Evolutionary conservation across 2,888 invertebrate species (phyloP), one percentile per base, ranked within the genome.

Genomic region (Sipunculus nudus): DNA sequence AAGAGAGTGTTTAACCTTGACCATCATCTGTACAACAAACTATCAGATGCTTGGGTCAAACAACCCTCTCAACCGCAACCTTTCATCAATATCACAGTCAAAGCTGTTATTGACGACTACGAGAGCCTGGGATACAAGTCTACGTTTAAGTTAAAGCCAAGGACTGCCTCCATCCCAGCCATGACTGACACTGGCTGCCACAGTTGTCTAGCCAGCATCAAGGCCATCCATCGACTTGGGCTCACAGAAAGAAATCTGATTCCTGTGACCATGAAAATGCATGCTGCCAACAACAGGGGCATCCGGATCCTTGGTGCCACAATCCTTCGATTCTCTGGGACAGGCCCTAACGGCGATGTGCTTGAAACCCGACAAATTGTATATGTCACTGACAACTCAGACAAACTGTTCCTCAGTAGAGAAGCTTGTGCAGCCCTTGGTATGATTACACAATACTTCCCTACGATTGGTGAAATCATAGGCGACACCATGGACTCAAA

Each of bases 231-330:
- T n/a, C 56, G 53, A n/a, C 59, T 75, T 25, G 69, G 73, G 3
- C 54, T 75, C 8, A 35, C n/a, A 4, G 21, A 53, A 32, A 28
- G 39, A 25, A 64, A 74, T 59, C 66, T 76, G 8, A 67, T 73
- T n/a, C 72, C 71, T 19, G 74, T 75, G 19, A 71, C 59, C 4
- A 67, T 73, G 68, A 59, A 59, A 25, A 75, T 75, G 70, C 68
- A 68, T 40, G 68, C 71, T 4, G 75, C 75, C 1, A 72, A 67
- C 48, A 67, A 67, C 45, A 47, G 56, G 23, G 65, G 70, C 8
- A 75, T 75, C 26, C 54, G 40, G 4, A 75, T 75, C 48, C 53
- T 73, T 43, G 74, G 76, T 3, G 75, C 75, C 4, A 35, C 60
- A 4, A 31, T 71, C 13, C 63, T 72, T 6, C 61, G 71, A 0